Base-by-base conservation (phyloP, 2,888 invertebrate species). In the Pandemis cinnamomeana region DNA sequence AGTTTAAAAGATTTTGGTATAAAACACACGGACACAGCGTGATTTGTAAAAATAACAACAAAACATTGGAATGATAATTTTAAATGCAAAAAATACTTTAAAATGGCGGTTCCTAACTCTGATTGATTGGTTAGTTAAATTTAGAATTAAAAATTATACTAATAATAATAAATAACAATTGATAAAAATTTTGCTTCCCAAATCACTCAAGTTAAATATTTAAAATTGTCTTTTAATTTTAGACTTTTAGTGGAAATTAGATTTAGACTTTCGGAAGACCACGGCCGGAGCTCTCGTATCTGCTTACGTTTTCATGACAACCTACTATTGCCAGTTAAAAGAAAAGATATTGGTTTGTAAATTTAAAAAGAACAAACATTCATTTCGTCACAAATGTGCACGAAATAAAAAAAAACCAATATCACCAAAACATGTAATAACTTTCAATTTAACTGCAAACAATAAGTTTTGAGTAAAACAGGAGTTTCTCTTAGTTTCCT, bases 1-100 rank as follows among this genome's bases (percentile, higher is more conserved):
- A 27, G 10, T 58, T 27, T 27, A 10, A 20, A 58, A 58, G 27
- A 58, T 58, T 58, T 58, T 58, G 20, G 27, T 27, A 11, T 58
- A 58, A 58, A 58, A 27, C 27, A 58, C 58, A 58, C 58, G 27
- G 27, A 27, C 11, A 58, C 8, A 51, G 58, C 8, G 11, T 8
- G 27, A 1, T 61, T 55, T 42, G 48, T 76, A 58, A 70, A 68
- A 71, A 62, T 72, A 68, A 69, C 41, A 42, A 36, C 58, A 44
- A 61, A 75, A 74, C 64, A 67, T 61, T 79, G 81, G 81, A 81
- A 81, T 81, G 81, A 75, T 71, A 75, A 71, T 75, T 77, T 71
- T 81, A 81, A 81, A 81, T 81, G 80, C 81, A 81, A 75, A 66
- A 42, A 68, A 70, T 67, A 71, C 44, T 75, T 62, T 68, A 67